Conservation (phyloP, 2,888 invertebrate genomes). For the Drosophila helvetica region DNA sequence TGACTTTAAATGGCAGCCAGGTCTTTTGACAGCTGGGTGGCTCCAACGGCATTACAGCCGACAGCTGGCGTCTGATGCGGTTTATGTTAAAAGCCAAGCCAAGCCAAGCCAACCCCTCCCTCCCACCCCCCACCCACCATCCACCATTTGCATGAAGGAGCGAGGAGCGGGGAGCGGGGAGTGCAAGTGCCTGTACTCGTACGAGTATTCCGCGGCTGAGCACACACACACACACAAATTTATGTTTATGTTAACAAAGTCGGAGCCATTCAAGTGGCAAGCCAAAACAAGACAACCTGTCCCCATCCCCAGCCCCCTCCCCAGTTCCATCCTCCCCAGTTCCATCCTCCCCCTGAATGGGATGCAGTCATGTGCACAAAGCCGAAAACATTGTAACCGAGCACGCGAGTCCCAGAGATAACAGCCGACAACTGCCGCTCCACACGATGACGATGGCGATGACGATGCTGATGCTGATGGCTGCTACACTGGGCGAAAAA, state of each 20-base stretch:
- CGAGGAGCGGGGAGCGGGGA: not conserved
- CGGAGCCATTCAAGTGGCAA: constrained; percentile 76
- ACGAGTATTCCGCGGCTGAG: constrained; percentile 7
- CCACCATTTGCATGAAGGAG: not conserved
- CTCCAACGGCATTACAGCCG: constrained; percentile 68
- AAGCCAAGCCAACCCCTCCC: constrained; percentile 15
- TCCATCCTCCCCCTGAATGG: constrained; percentile 38
- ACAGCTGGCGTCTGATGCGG: constrained; percentile 75
- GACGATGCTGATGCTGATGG: constrained; percentile 20
- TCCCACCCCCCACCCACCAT: not conserved
- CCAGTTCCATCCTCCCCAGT: not conserved
- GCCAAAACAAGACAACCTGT: constrained; percentile 62
- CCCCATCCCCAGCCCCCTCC: constrained; percentile 9
- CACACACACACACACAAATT: constrained; percentile 61
- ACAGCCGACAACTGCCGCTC: constrained; percentile 45
- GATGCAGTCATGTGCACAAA: constrained; percentile 75
- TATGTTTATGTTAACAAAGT: constrained; percentile 78
- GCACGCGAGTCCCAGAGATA: constrained; percentile 65
- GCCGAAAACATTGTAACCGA: constrained; percentile 65
- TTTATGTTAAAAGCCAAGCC: constrained; percentile 64
- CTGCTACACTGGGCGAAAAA: constrained; percentile 44
- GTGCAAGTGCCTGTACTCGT: not conserved
- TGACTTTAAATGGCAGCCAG: constrained; percentile 70
- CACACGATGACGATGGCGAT: constrained; percentile 15
- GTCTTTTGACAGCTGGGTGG: constrained; percentile 74